A percentile compares a stretch with the other conserved stretches of the same genome.
Evolutionary conservation across 2,797 vertebrate species (phyloP).

Genomic region (Rhinichthys osculus): DNA sequence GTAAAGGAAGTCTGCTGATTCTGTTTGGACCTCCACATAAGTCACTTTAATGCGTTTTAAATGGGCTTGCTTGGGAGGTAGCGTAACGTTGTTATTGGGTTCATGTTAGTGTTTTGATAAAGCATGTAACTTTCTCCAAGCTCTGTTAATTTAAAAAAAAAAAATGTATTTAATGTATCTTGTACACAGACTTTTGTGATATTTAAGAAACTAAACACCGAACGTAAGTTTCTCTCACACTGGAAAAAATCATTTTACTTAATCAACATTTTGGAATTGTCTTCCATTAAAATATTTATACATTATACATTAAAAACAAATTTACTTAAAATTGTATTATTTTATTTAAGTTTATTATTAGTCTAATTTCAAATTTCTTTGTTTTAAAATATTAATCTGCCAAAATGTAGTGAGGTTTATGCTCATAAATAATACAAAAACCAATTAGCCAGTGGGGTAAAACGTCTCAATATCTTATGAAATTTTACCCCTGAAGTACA

Average conservation of each 20-base stretch:
- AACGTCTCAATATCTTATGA: neutral
- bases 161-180: neutral
- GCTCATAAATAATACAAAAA: neutral
- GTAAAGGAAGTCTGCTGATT: neutral
- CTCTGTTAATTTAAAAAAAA: neutral
- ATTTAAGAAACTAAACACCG: neutral
- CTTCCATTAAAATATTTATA: neutral
- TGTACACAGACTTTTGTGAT: neutral
- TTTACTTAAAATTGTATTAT: neutral
- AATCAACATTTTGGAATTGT: neutral
- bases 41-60: slow-evolving; percentile 3
- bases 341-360: neutral
- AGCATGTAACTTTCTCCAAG: neutral
- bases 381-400: neutral
- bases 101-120: neutral
- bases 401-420: neutral
- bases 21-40: neutral
- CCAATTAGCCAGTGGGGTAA: neutral
- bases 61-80: neutral
- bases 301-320: no score
- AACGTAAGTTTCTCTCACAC: neutral
- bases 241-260: neutral
- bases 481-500: neutral
- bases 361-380: neutral
- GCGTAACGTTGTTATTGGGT: neutral